Conservation (phyloP, 2,113 vertebrate species). For the Asarcornis scutulata region DNA sequence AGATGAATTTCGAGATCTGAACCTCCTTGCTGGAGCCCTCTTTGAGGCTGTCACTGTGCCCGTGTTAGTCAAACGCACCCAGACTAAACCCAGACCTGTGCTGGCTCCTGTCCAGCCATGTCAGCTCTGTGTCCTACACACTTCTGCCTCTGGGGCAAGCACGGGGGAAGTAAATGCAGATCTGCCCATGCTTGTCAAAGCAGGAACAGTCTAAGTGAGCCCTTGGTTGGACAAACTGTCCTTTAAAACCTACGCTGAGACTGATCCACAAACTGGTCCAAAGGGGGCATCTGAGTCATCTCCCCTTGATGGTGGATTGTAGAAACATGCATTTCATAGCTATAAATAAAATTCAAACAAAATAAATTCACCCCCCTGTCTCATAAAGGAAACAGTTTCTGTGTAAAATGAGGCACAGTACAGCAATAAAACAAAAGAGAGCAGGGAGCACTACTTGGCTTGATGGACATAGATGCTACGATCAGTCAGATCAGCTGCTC, state of each 20-base stretch:
- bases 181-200: not conserved
- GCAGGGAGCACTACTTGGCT: not conserved
- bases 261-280: not conserved
- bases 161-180: not conserved
- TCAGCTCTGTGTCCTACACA: fast-evolving
- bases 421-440: not conserved
- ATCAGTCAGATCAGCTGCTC: not conserved
- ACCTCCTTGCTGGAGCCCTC: not conserved
- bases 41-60: not conserved
- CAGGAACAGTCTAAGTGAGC: not conserved
- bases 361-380: not conserved
- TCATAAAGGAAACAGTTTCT: not conserved
- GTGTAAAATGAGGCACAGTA: not conserved
- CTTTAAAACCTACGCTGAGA: not conserved
- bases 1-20: not conserved
- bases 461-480: not conserved
- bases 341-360: not conserved
- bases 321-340: not conserved
- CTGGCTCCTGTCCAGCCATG: not conserved
- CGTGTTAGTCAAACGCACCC: not conserved
- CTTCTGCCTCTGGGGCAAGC: not conserved
- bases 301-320: not conserved
- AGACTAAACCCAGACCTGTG: not conserved
- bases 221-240: not conserved
- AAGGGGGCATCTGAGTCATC: not conserved